Conservation (phyloP, 2,888 invertebrate genomes). For the Brenthis daphne region DNA sequence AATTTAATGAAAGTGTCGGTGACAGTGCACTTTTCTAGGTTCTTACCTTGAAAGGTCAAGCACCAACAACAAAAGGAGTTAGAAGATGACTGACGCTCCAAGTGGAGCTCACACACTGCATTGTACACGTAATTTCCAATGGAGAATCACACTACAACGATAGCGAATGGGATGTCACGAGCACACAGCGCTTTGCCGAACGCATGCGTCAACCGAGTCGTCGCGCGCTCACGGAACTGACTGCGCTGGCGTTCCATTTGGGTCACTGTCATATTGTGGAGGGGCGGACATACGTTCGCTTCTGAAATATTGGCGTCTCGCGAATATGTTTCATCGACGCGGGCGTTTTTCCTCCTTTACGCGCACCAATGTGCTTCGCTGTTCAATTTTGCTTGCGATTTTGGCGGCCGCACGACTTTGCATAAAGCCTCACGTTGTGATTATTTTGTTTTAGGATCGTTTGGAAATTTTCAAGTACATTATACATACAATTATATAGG, state of each 20-base stretch:
- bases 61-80: slow-evolving; percentile 52
- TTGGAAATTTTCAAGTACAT: slow-evolving; percentile 12
- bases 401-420: slow-evolving; percentile 49
- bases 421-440: slow-evolving; percentile 33
- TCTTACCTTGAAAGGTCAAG: slow-evolving; percentile 63
- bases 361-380: slow-evolving; percentile 65
- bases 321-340: slow-evolving; percentile 74
- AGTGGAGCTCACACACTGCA: slow-evolving; percentile 67
- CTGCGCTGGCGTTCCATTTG: slow-evolving; percentile 79
- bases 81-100: slow-evolving; percentile 53
- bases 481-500: background rate
- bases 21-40: slow-evolving; percentile 48
- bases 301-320: slow-evolving; percentile 78
- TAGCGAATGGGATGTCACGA: slow-evolving; percentile 53
- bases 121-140: slow-evolving; percentile 72
- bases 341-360: slow-evolving; percentile 69
- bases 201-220: slow-evolving; percentile 53
- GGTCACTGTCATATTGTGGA: slow-evolving; percentile 80
- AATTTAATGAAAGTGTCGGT: slow-evolving; percentile 35
- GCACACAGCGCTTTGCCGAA: slow-evolving; percentile 35
- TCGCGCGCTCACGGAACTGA: slow-evolving; percentile 78
- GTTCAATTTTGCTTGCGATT: slow-evolving; percentile 53
- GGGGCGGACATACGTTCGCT: slow-evolving; percentile 73
- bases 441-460: slow-evolving; percentile 31
- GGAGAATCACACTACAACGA: slow-evolving; percentile 68